Percentiles rank a stretch among this genome's conserved stretches.
These are phyloP conservation scores for Nemapogon koenigi DNA, from an alignment of 2,888 invertebrate genomes.

Conservation along the genomic window DNA sequence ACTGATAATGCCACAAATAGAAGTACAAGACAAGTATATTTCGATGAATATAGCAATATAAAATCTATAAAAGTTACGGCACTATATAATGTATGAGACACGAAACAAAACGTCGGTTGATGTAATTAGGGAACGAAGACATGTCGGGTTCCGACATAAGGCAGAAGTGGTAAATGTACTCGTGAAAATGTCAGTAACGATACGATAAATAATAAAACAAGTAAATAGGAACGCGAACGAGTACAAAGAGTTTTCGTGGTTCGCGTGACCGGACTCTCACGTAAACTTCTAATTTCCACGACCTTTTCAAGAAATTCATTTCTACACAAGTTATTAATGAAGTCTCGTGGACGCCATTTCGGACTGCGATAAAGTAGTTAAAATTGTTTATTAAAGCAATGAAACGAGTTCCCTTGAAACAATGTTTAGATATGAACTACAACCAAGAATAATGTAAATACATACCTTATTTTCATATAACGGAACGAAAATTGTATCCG, in stretches of 20 bases:
- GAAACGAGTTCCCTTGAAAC: constrained; percentile 15
- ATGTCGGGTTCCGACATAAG: neutral
- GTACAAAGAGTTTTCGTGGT: constrained; percentile 35
- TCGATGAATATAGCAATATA: too few relatives aligned
- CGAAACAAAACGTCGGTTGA: too few relatives aligned
- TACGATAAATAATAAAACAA: constrained; percentile 29
- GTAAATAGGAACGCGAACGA: constrained; percentile 28
- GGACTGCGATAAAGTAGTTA: constrained; percentile 30
- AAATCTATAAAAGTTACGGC: too few relatives aligned
- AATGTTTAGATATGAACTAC: neutral
- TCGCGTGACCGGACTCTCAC: constrained; percentile 49
- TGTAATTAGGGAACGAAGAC: too few relatives aligned
- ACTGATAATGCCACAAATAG: too few relatives aligned
- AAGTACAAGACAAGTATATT: too few relatives aligned
- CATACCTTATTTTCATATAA: too few relatives aligned
- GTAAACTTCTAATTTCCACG: constrained; percentile 57
- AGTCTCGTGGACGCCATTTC: constrained; percentile 25
- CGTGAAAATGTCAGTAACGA: neutral
- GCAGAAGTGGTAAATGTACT: neutral
- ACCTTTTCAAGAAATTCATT: constrained; percentile 61
- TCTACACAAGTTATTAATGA: constrained; percentile 39
- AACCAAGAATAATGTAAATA: neutral
- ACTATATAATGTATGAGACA: too few relatives aligned
- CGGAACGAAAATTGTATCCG: too few relatives aligned
- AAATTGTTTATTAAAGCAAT: constrained; percentile 32